These are phyloP conservation scores for Anoura caudifer DNA, from an alignment of 2,113 vertebrate genomes.

Conservation along the genomic window DNA sequence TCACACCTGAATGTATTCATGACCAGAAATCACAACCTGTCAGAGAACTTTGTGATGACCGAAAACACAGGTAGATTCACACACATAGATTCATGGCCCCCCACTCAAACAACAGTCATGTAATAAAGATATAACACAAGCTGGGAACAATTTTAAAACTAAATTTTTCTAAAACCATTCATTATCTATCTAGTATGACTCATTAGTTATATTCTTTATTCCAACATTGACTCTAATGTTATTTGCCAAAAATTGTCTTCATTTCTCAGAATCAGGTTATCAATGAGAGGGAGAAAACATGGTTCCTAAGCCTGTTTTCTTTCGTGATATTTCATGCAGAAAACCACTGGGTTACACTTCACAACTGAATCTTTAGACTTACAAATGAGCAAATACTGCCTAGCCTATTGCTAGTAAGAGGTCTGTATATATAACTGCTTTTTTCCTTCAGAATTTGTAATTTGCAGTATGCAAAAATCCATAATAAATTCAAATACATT, in stretches of 20 bases:
- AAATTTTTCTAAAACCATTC: neutral
- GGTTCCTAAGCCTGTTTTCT: neutral
- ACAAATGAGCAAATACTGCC: neutral
- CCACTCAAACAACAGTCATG: neutral
- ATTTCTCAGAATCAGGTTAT: neutral
- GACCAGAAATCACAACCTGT: constrained; percentile 11
- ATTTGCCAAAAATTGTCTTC: neutral
- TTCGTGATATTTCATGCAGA: neutral
- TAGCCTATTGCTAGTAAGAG: neutral
- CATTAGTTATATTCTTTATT: neutral
- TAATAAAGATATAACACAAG: neutral
- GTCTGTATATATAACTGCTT: neutral
- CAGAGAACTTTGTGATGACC: neutral
- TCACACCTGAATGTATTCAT: neutral
- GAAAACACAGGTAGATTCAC: constrained; percentile 23
- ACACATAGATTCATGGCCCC: neutral
- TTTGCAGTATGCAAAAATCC: neutral
- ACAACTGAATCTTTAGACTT: neutral
- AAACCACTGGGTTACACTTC: neutral
- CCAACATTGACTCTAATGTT: neutral
- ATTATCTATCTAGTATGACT: neutral
- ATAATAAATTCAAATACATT: neutral
- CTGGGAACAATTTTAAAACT: neutral
- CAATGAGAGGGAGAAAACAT: constrained; percentile 12
- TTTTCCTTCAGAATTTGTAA: neutral